phyloP scores from a whole-genome alignment of 2,888 invertebrate species.

The Dascillus cervinus region DNA sequence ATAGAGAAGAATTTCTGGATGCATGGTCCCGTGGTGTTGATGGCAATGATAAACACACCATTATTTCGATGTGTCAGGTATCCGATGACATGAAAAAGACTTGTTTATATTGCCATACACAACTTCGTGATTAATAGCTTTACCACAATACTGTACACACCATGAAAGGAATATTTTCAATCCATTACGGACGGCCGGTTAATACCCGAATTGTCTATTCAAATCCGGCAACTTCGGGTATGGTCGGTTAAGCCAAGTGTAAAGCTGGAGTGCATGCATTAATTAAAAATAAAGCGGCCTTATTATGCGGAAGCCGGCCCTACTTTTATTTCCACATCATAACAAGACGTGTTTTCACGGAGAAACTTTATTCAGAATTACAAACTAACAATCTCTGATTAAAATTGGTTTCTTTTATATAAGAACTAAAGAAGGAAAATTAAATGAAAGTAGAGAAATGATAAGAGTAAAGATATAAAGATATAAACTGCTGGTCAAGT shows the following conservation, averaged over 20 bases:
- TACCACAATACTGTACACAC: slow-evolving; percentile 30
- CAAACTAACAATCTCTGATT: too few relatives aligned
- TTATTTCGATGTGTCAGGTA: slow-evolving; percentile 43
- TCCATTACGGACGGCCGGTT: slow-evolving; percentile 34
- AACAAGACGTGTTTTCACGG: too few relatives aligned
- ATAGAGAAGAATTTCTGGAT: slow-evolving; percentile 21
- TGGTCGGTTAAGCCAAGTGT: slow-evolving; percentile 25
- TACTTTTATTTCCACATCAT: too few relatives aligned
- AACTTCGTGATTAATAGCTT: slow-evolving; percentile 42
- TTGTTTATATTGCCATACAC: slow-evolving; percentile 45
- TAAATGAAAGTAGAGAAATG: too few relatives aligned
- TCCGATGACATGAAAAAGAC: slow-evolving; percentile 47
- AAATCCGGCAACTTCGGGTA: slow-evolving; percentile 14
- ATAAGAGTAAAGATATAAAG: too few relatives aligned
- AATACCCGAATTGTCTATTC: slow-evolving; percentile 23
- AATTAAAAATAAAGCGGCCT: too few relatives aligned
- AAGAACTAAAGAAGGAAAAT: too few relatives aligned
- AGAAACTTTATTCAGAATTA: too few relatives aligned
- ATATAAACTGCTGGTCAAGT: too few relatives aligned
- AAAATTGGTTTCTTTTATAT: too few relatives aligned
- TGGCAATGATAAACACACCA: slow-evolving; percentile 45
- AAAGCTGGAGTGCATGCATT: too few relatives aligned
- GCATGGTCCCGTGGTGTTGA: slow-evolving; percentile 41
- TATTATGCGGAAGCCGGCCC: too few relatives aligned
- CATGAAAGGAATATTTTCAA: slow-evolving; percentile 30